These are phyloP conservation scores for Girardia tigrina DNA, from an alignment of 2,888 invertebrate genomes.

Conservation along the genomic window DNA sequence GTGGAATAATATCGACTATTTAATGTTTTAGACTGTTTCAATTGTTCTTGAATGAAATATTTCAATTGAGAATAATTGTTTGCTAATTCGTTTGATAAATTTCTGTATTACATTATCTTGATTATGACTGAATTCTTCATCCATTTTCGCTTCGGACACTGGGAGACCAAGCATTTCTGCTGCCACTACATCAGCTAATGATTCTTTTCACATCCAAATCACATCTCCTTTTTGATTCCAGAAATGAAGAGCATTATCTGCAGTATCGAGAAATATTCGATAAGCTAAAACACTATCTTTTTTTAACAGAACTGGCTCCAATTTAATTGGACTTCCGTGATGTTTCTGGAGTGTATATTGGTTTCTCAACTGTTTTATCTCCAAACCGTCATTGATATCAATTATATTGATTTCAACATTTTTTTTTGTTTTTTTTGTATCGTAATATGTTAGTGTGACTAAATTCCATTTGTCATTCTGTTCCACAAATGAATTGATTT, in stretches of 20 bases:
- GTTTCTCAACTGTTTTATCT: neutral
- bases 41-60: slow-evolving; percentile 5
- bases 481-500: neutral
- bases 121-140: slow-evolving; percentile 66
- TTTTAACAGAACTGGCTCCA: neutral
- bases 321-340: neutral
- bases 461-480: neutral
- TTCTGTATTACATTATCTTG: slow-evolving; percentile 54
- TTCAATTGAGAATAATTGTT: slow-evolving; percentile 58
- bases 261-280: neutral
- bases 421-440: neutral
- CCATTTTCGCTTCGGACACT: slow-evolving; percentile 82
- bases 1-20: neutral
- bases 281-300: slow-evolving; percentile 10
- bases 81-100: slow-evolving; percentile 58
- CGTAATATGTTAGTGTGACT: neutral
- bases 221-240: slow-evolving; percentile 24
- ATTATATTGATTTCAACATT: neutral
- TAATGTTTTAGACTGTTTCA: neutral
- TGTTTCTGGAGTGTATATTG: neutral
- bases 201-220: slow-evolving; percentile 76
- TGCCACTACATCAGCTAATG: slow-evolving; percentile 67
- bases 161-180: slow-evolving; percentile 87
- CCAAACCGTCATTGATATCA: neutral
- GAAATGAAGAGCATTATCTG: neutral